Conservation (phyloP, 2,113 vertebrate species). For the Ophiodon elongatus region DNA sequence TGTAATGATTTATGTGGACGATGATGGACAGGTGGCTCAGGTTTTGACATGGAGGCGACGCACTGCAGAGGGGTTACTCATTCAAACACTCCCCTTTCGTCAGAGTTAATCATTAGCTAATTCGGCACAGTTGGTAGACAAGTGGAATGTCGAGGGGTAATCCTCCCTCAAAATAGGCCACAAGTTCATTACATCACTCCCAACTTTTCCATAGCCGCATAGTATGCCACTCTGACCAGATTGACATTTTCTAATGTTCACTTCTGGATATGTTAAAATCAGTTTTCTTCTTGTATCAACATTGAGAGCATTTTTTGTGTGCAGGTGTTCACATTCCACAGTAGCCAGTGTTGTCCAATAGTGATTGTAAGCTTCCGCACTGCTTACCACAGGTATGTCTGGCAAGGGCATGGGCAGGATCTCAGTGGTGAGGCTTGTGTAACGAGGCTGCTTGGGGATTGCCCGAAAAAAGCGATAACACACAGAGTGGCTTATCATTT, state of each 20-base stretch:
- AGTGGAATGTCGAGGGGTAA: slow-evolving; percentile 46
- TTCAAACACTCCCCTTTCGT: slow-evolving; percentile 43
- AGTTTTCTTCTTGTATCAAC: slow-evolving; percentile 28
- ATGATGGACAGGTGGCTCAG: slow-evolving; percentile 34
- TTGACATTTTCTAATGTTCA: slow-evolving; percentile 7
- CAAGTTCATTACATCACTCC: slow-evolving; percentile 25
- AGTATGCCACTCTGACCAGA: background rate
- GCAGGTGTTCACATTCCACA: slow-evolving; percentile 49
- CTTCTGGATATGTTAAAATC: slow-evolving; percentile 27
- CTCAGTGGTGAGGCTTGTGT: slow-evolving; percentile 33
- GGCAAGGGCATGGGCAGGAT: slow-evolving; percentile 29
- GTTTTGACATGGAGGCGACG: slow-evolving; percentile 14
- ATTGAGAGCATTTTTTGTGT: slow-evolving; percentile 32
- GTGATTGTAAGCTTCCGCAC: slow-evolving; percentile 49
- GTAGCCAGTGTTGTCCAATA: slow-evolving; percentile 57
- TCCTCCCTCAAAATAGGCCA: slow-evolving; percentile 21
- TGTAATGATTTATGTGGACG: slow-evolving; percentile 51
- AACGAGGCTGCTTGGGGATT: slow-evolving; percentile 12
- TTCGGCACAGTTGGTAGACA: slow-evolving; percentile 35
- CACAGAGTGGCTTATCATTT: background rate
- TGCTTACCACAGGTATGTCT: slow-evolving; percentile 74
- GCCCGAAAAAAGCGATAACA: background rate
- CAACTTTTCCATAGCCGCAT: background rate
- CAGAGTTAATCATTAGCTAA: slow-evolving; percentile 73
- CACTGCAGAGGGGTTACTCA: slow-evolving; percentile 33